These are phyloP conservation scores for Parnassius smintheus DNA, from an alignment of 2,888 invertebrate genomes.

Conservation along the genomic window DNA sequence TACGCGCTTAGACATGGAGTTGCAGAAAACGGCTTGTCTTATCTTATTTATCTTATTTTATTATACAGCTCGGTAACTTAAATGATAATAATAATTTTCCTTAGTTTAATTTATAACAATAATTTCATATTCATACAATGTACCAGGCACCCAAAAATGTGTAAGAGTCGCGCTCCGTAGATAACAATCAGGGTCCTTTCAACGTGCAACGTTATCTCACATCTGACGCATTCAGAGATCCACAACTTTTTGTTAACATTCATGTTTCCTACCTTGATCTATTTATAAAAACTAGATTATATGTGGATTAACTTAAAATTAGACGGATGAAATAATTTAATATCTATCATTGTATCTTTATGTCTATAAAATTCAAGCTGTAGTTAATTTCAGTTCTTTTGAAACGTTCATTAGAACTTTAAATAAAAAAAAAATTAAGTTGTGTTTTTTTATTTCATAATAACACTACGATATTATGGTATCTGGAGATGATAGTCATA, in stretches of 20 bases:
- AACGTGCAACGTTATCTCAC: conserved; percentile 53
- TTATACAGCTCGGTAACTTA: too few species aligned
- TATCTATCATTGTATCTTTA: conserved; percentile 27
- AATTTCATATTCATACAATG: conserved; percentile 70
- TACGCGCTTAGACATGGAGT: too few species aligned
- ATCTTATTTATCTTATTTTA: too few species aligned
- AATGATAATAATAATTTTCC: too few species aligned
- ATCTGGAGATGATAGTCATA: too few species aligned
- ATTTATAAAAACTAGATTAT: conserved; percentile 52
- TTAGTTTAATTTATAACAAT: not conserved
- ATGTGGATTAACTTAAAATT: conserved; percentile 54
- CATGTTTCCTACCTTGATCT: conserved; percentile 53
- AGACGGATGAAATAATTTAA: conserved; percentile 43
- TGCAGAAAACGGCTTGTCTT: too few species aligned
- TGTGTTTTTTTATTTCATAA: too few species aligned
- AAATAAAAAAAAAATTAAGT: too few species aligned
- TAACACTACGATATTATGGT: too few species aligned
- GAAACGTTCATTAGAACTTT: too few species aligned
- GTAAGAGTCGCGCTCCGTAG: conserved; percentile 53
- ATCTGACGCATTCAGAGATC: conserved; percentile 51
- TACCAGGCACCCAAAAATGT: conserved; percentile 71
- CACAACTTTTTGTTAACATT: conserved; percentile 53
- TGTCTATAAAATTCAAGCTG: not conserved
- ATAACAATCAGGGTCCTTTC: conserved; percentile 64
- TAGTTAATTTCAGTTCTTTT: too few species aligned